phyloP scores from a whole-genome alignment of 2,797 vertebrate genomes.

The Bucorvus abyssinicus region DNA sequence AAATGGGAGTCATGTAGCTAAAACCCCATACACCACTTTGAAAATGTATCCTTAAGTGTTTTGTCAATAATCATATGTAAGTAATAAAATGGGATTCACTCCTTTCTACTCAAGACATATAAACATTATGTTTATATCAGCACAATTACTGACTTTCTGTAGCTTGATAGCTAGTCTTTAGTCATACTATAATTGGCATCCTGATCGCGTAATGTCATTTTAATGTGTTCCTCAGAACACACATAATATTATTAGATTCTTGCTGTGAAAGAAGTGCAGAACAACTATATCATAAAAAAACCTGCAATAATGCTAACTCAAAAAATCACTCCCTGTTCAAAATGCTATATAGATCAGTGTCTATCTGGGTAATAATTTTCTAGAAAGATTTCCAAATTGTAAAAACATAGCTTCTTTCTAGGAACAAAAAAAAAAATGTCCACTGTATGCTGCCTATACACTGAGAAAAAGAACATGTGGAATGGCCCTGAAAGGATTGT shows the following conservation, averaged over 20 bases:
- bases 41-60: slow-evolving; percentile 68
- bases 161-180: slow-evolving; percentile 60
- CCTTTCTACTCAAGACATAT: slow-evolving; percentile 60
- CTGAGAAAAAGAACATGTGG: neutral
- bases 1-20: slow-evolving; percentile 67
- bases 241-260: slow-evolving; percentile 71
- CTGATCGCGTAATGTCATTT: slow-evolving; percentile 66
- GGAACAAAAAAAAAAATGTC: neutral
- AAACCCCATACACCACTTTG: slow-evolving; percentile 47
- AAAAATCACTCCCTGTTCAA: slow-evolving; percentile 49
- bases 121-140: slow-evolving; percentile 72
- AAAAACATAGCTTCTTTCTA: slow-evolving; percentile 12
- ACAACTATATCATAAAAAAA: slow-evolving; percentile 54
- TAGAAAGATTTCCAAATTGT: slow-evolving; percentile 37
- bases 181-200: slow-evolving; percentile 60
- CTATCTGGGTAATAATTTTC: slow-evolving; percentile 35
- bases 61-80: slow-evolving; percentile 63
- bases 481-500: neutral
- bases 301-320: slow-evolving; percentile 32
- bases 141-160: slow-evolving; percentile 62
- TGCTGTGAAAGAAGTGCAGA: slow-evolving; percentile 62
- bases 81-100: slow-evolving; percentile 66
- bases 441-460: neutral
- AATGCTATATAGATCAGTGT: slow-evolving; percentile 29
- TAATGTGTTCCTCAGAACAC: slow-evolving; percentile 64